These are phyloP conservation scores for Meiosimyza decipiens DNA, from an alignment of 2,888 invertebrate genomes.

Conservation along the genomic window DNA sequence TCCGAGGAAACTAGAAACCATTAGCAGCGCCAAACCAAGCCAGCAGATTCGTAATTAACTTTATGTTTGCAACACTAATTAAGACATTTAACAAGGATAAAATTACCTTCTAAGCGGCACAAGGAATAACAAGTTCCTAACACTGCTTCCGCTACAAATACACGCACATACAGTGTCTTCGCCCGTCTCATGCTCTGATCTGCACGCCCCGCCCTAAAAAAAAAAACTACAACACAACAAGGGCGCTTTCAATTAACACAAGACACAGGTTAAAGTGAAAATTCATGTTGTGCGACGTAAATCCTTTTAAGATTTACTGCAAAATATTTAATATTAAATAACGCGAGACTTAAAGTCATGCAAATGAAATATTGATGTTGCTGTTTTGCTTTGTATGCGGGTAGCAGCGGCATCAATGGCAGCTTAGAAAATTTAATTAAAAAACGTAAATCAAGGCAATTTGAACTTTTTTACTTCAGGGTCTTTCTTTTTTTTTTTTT, in stretches of 20 bases:
- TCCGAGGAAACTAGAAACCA: constrained; percentile 40
- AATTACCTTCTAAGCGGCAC: constrained; percentile 42
- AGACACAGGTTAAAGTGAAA: constrained; percentile 20
- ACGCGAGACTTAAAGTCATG: not conserved
- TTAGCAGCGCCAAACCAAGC: constrained; percentile 29
- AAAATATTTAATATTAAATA: constrained; percentile 19
- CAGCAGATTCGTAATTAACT: constrained; percentile 50
- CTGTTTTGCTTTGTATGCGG: constrained; percentile 2
- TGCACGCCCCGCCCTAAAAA: not conserved
- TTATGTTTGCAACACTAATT: constrained; percentile 48
- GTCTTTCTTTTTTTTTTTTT: not conserved
- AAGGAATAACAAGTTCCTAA: constrained; percentile 2
- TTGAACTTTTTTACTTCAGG: no score
- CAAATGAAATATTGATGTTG: not conserved
- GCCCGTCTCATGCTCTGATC: no score
- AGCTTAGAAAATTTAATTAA: constrained; percentile 25
- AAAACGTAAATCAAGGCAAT: constrained; percentile 32
- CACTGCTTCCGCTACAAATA: not conserved
- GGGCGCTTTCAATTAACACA: constrained; percentile 29
- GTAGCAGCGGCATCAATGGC: not conserved
- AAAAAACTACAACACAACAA: constrained; percentile 1
- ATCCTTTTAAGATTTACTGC: constrained; percentile 23
- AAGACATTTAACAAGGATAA: constrained; percentile 49
- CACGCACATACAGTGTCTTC: not conserved
- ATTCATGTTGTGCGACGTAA: constrained; percentile 17